These are phyloP conservation scores for Drosophila triauraria DNA, from an alignment of 1,140 invertebrate genomes.

Conservation along the genomic window DNA sequence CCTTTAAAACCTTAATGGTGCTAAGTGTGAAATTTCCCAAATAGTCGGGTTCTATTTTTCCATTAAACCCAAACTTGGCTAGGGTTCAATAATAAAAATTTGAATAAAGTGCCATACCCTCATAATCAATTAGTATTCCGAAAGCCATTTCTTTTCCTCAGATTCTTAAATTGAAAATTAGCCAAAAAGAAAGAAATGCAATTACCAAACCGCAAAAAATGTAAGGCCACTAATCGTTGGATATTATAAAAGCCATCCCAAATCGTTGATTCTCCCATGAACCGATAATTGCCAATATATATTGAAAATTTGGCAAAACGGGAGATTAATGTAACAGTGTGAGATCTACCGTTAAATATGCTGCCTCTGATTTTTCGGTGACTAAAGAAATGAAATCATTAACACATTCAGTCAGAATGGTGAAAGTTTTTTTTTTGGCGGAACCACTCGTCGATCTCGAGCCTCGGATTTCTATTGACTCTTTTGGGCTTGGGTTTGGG, in stretches of 20 bases:
- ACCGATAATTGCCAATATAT: constrained; percentile 12
- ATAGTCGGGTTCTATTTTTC: not conserved
- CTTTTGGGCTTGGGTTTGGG: constrained; percentile 21
- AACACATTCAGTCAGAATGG: constrained; percentile 76
- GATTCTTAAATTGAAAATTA: not conserved
- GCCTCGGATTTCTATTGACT: constrained; percentile 55
- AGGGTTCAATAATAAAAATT: too few species aligned
- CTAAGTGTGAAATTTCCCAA: not conserved
- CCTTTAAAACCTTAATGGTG: too few species aligned
- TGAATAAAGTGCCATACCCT: too few species aligned
- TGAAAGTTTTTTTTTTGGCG: constrained; percentile 70
- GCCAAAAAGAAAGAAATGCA: not conserved
- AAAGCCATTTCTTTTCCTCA: constrained; percentile 1
- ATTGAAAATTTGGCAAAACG: constrained; percentile 35
- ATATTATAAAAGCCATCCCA: constrained; percentile 2
- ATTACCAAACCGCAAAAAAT: constrained; percentile 6
- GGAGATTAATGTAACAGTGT: constrained; percentile 44
- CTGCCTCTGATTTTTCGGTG: constrained; percentile 25
- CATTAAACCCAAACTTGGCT: not conserved
- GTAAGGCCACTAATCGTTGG: constrained; percentile 5
- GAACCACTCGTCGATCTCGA: constrained; percentile 16
- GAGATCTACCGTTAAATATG: constrained; percentile 26
- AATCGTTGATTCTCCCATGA: constrained; percentile 13
- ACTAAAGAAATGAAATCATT: constrained; percentile 69
- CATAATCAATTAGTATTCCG: not conserved